Conservation (phyloP, 2,797 vertebrate species). For the Sandelia bainsii region DNA sequence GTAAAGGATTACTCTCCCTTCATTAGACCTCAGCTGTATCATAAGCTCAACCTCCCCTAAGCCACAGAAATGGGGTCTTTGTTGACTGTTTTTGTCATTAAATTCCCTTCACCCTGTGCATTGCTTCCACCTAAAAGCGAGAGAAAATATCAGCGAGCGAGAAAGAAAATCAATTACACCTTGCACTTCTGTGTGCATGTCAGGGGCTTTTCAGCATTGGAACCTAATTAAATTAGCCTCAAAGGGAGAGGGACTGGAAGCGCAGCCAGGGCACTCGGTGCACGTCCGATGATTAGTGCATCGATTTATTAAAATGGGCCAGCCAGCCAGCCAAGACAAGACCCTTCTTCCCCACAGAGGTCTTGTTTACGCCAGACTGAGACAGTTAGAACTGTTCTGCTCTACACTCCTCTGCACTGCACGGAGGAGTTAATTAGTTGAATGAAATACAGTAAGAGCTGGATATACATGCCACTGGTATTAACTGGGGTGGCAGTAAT, state of each 20-base stretch:
- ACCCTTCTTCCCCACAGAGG: slow-evolving; percentile 59
- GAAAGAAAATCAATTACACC: slow-evolving; percentile 80
- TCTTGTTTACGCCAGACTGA: slow-evolving; percentile 81
- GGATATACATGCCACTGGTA: slow-evolving; percentile 37
- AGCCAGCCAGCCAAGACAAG: slow-evolving; percentile 60
- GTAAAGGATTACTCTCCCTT: slow-evolving; percentile 74
- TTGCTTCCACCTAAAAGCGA: slow-evolving; percentile 67
- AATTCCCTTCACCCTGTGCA: slow-evolving; percentile 66
- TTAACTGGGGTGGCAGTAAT: slow-evolving; percentile 41
- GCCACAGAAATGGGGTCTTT: slow-evolving; percentile 71
- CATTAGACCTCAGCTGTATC: slow-evolving; percentile 69
- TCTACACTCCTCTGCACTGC: slow-evolving; percentile 52
- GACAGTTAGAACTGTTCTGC: slow-evolving; percentile 58
- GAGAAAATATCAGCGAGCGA: slow-evolving; percentile 58
- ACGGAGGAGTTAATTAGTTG: slow-evolving; percentile 78
- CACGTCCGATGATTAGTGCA: slow-evolving; percentile 80
- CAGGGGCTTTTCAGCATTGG: slow-evolving; percentile 67
- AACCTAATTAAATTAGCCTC: slow-evolving; percentile 86
- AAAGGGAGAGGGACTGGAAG: slow-evolving; percentile 75
- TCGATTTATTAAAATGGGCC: slow-evolving; percentile 85
- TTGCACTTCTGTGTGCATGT: slow-evolving; percentile 72
- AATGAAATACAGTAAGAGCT: slow-evolving; percentile 58
- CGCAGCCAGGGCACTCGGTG: slow-evolving; percentile 59
- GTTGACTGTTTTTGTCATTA: slow-evolving; percentile 80
- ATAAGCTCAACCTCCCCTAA: slow-evolving; percentile 68